These are phyloP conservation scores for Proterorhinus semilunaris DNA, from an alignment of 2,113 vertebrate genomes.

Conservation along the genomic window DNA sequence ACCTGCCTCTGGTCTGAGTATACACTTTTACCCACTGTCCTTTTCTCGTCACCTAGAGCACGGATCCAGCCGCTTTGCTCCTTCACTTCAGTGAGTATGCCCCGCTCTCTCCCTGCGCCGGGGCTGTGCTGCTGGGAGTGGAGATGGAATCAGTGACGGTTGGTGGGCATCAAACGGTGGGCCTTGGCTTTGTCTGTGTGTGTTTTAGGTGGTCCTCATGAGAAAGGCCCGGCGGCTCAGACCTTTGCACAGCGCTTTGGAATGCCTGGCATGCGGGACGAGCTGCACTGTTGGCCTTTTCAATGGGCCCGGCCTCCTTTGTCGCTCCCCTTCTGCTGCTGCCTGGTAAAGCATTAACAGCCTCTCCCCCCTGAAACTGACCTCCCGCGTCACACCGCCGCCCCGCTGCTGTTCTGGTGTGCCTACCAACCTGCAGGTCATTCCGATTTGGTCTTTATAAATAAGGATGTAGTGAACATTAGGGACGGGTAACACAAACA, in stretches of 20 bases:
- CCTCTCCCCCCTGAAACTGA: conserved; percentile 22
- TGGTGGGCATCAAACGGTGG: conserved; percentile 18
- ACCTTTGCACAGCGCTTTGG: conserved; percentile 82
- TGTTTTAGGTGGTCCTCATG: conserved; percentile 62
- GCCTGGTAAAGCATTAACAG: conserved; percentile 68
- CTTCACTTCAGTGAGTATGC: conserved; percentile 21
- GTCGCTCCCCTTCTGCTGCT: conserved; percentile 74
- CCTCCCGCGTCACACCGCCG: conserved; percentile 35
- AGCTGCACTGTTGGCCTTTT: conserved; percentile 70
- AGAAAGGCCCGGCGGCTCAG: conserved; percentile 62
- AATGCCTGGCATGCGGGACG: conserved; percentile 81
- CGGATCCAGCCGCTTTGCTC: background rate
- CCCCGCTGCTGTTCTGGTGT: conserved; percentile 26
- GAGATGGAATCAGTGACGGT: conserved; percentile 6
- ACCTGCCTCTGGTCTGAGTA: no score
- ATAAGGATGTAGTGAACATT: no score
- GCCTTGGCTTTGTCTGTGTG: conserved; percentile 55
- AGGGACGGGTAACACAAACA: no score
- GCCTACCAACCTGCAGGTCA: conserved; percentile 46
- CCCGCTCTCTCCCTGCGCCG: conserved; percentile 48
- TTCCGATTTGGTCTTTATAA: background rate
- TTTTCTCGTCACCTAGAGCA: background rate
- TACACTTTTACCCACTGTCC: background rate
- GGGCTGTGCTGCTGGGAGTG: background rate
- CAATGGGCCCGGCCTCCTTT: conserved; percentile 75